These are phyloP conservation scores for Dendrocincla tyrannina DNA, from an alignment of 2,797 vertebrate species.

Conservation along the genomic window DNA sequence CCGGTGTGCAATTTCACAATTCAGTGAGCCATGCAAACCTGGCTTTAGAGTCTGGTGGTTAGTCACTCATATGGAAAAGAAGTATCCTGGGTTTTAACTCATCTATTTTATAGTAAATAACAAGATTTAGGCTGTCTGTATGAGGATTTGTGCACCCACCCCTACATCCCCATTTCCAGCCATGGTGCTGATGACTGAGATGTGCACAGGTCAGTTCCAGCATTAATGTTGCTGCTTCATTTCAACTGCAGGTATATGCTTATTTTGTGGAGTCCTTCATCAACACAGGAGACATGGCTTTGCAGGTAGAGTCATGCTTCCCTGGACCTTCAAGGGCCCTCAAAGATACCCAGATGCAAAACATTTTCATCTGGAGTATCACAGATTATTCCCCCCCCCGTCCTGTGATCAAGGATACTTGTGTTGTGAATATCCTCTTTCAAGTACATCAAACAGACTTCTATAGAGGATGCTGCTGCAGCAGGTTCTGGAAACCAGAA, in stretches of 20 bases:
- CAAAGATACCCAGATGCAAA: not conserved
- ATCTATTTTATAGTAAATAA: not conserved
- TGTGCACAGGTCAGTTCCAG: not conserved
- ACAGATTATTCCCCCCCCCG: not conserved
- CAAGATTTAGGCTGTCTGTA: not conserved
- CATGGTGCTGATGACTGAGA: not conserved
- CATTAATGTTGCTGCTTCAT: not conserved
- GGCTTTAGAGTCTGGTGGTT: constrained; percentile 9
- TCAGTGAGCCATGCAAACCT: constrained; percentile 8
- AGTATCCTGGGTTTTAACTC: not conserved
- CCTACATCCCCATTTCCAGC: not conserved
- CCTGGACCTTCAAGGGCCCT: not conserved
- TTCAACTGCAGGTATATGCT: not conserved
- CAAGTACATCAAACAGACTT: not conserved
- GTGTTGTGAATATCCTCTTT: not conserved
- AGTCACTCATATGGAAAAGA: constrained; percentile 42
- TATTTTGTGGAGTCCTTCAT: not conserved
- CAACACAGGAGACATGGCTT: not conserved
- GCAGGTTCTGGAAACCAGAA: not conserved
- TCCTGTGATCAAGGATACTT: not conserved
- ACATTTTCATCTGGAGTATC: not conserved
- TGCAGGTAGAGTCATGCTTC: not conserved
- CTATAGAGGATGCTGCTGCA: not conserved
- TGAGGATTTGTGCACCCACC: not conserved
- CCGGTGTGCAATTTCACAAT: constrained; percentile 40